These are phyloP conservation scores for Drosophila punjabiensis DNA, from an alignment of 1,140 invertebrate species.

Conservation along the genomic window DNA sequence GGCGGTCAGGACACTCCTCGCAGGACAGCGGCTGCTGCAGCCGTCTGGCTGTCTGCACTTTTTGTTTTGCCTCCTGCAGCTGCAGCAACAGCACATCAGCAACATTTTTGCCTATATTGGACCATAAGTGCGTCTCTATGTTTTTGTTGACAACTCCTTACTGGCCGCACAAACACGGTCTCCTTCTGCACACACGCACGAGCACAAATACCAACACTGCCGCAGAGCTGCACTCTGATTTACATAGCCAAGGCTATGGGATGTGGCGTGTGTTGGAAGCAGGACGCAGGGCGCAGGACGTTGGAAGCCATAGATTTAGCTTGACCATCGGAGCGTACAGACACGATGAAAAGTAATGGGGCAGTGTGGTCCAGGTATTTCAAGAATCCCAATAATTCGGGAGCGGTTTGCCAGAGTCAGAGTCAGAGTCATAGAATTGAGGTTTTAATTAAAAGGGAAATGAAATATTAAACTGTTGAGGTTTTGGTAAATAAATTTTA, in stretches of 20 bases:
- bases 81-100: conserved; percentile 40
- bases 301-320: conserved; percentile 44
- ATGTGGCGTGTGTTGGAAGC: background rate
- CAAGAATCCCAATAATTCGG: background rate
- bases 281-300: conserved; percentile 23
- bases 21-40: conserved; percentile 37
- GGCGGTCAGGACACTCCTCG: conserved; percentile 20
- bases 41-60: conserved; percentile 53
- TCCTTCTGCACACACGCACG: conserved; percentile 20
- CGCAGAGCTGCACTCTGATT: conserved; percentile 46
- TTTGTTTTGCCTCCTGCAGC: conserved; percentile 58
- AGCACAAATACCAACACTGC: conserved; percentile 19
- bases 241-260: conserved; percentile 52
- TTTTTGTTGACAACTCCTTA: conserved; percentile 81
- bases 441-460: conserved; percentile 1
- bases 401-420: background rate
- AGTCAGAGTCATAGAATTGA: conserved; percentile 1
- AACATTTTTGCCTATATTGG: conserved; percentile 70
- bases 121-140: conserved; percentile 78
- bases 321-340: conserved; percentile 44
- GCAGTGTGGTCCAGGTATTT: conserved; percentile 22
- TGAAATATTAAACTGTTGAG: background rate
- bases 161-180: conserved; percentile 51
- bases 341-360: conserved; percentile 50
- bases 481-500: background rate